Evolutionary conservation across 2,113 vertebrate genomes (phyloP).

Genomic region (Alces alces): DNA sequence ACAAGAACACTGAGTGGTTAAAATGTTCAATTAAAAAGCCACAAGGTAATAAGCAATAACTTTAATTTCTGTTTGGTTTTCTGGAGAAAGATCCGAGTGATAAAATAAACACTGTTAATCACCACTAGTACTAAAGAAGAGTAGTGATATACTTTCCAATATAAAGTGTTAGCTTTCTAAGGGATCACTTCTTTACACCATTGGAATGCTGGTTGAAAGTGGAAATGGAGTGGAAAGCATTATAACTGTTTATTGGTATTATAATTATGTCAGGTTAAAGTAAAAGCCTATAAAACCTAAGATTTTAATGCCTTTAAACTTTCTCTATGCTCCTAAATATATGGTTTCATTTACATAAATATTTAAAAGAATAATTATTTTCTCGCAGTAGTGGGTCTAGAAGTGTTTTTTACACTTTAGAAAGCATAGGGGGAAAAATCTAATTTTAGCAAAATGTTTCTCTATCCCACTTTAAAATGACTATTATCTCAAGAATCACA

Average conservation of each 20-base stretch:
- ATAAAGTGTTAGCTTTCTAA: neutral
- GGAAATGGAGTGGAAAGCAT: neutral
- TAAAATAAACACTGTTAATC: neutral
- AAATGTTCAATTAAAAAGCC: neutral
- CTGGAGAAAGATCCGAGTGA: neutral
- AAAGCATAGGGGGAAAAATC: neutral
- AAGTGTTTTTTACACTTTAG: neutral
- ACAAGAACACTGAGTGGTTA: neutral
- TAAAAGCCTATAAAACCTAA: neutral
- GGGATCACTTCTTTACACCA: too few relatives aligned
- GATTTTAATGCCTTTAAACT: neutral
- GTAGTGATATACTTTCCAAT: neutral
- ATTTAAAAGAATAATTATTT: neutral
- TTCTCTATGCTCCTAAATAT: neutral
- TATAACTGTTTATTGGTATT: neutral
- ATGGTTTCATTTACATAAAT: neutral
- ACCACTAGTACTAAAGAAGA: slow-evolving; percentile 9
- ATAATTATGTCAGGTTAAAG: neutral
- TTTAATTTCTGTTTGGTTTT: slow-evolving; percentile 33
- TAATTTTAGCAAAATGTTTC: neutral
- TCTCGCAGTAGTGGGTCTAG: neutral
- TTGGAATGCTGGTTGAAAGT: neutral
- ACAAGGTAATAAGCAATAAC: neutral
- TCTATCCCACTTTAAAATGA: neutral
- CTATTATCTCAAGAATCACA: neutral